Conservation (phyloP, 2,888 invertebrate genomes). For the Urechis unicinctus region DNA sequence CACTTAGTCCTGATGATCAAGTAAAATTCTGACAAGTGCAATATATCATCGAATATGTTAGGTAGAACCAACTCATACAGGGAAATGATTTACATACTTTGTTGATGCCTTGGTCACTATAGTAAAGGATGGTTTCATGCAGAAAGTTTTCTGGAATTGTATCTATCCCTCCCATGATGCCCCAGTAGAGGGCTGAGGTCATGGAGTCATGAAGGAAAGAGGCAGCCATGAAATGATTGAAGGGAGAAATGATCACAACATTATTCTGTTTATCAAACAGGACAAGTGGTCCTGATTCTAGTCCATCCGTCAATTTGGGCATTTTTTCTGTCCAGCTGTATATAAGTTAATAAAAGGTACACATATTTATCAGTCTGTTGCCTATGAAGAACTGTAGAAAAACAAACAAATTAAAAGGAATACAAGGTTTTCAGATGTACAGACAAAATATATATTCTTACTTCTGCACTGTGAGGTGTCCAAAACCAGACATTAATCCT, state of each 20-base stretch:
- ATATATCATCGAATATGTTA: background rate
- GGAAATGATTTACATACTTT: conserved; percentile 4
- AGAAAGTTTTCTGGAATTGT: conserved; percentile 19
- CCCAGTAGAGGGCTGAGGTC: conserved; percentile 18
- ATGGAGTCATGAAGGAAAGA: conserved; percentile 20
- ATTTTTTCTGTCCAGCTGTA: too few species aligned
- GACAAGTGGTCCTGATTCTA: conserved; percentile 10
- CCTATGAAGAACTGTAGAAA: too few species aligned
- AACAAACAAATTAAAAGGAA: too few species aligned
- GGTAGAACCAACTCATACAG: background rate
- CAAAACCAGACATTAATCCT: too few species aligned
- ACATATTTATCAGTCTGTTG: too few species aligned
- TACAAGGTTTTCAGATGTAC: too few species aligned
- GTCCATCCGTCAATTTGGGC: conserved; percentile 8
- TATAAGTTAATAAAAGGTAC: too few species aligned
- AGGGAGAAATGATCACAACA: conserved; percentile 10
- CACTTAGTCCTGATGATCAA: too few species aligned
- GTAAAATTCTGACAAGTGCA: too few species aligned
- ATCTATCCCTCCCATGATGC: conserved; percentile 27
- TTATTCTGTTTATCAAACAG: conserved; percentile 9
- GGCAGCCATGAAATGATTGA: conserved; percentile 24
- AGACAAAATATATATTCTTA: too few species aligned
- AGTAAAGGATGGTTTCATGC: conserved; percentile 6
- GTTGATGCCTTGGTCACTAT: conserved; percentile 11
- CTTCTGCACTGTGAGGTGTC: too few species aligned